Conservation (phyloP, 2,888 invertebrate genomes). For the Amitus sp. region DNA sequence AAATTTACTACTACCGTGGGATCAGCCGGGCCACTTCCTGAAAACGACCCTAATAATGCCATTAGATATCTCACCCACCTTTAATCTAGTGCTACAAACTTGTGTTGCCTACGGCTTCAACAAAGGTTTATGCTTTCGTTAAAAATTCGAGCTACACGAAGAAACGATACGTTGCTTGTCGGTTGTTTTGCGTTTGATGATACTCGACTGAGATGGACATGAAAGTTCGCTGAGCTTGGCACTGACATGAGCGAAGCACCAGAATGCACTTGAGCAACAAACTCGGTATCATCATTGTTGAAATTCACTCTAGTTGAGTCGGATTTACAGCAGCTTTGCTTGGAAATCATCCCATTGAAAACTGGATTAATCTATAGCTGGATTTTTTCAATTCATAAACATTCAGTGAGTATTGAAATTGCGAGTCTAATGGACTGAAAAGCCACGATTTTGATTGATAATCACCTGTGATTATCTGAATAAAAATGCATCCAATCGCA, state of each 20-base stretch:
- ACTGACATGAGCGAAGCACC: constrained; percentile 26
- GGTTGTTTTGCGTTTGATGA: constrained; percentile 28
- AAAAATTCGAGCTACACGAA: constrained; percentile 27
- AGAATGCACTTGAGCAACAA: constrained; percentile 8
- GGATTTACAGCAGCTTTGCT: no score
- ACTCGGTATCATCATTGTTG: constrained; percentile 16
- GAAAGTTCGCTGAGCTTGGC: no score
- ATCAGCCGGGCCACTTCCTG: constrained; percentile 54
- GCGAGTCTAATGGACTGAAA: no score
- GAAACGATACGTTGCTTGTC: constrained; percentile 31
- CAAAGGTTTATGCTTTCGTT: constrained; percentile 20
- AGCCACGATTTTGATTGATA: no score
- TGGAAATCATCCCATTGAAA: no score
- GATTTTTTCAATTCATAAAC: no score
- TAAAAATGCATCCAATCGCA: no score
- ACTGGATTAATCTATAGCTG: no score
- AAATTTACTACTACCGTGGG: constrained; percentile 58
- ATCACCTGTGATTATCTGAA: neutral
- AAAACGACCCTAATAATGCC: constrained; percentile 58
- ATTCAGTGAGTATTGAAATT: no score
- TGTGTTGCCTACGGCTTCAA: constrained; percentile 24
- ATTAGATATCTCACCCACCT: constrained; percentile 59
- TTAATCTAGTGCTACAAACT: constrained; percentile 51
- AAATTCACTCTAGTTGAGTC: constrained; percentile 18
- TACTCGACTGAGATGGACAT: no score